Conservation (phyloP, 2,797 vertebrate genomes). For the Pangasius mekongensis region DNA sequence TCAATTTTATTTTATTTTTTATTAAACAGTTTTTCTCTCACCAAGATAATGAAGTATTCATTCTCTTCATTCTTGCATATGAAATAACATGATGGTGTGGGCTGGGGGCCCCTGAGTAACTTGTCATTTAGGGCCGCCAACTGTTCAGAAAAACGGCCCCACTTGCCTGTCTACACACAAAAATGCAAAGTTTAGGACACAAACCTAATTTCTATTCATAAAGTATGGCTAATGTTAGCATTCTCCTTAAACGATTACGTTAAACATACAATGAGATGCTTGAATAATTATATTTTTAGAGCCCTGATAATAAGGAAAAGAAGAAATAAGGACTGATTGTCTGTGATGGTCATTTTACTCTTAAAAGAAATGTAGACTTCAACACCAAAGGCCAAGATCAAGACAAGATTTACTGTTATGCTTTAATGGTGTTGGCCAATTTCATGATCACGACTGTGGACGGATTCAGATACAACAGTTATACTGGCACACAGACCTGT, state of each 20-base stretch:
- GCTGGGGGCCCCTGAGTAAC: too few relatives aligned
- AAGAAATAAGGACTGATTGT: too few relatives aligned
- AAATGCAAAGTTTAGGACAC: not conserved
- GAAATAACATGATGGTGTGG: not conserved
- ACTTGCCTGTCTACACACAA: not conserved
- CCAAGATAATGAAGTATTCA: not conserved
- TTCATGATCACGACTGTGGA: not conserved
- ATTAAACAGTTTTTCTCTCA: not conserved
- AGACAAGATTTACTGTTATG: not conserved
- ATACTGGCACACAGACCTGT: slow-evolving; percentile 15
- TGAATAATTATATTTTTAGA: not conserved
- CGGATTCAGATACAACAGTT: not conserved
- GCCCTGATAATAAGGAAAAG: not conserved
- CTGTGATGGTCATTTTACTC: not conserved
- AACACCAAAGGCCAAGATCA: not conserved
- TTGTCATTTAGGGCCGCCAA: too few relatives aligned
- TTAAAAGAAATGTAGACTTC: not conserved
- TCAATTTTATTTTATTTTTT: not conserved
- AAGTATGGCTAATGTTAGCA: too few relatives aligned
- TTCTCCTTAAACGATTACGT: not conserved
- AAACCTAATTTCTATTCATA: not conserved
- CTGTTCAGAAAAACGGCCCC: not conserved
- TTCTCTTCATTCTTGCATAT: not conserved
- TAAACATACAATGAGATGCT: not conserved
- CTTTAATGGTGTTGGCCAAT: not conserved